phyloP scores from a whole-genome alignment of 1,140 invertebrate species.

The Heterodera schachtii region DNA sequence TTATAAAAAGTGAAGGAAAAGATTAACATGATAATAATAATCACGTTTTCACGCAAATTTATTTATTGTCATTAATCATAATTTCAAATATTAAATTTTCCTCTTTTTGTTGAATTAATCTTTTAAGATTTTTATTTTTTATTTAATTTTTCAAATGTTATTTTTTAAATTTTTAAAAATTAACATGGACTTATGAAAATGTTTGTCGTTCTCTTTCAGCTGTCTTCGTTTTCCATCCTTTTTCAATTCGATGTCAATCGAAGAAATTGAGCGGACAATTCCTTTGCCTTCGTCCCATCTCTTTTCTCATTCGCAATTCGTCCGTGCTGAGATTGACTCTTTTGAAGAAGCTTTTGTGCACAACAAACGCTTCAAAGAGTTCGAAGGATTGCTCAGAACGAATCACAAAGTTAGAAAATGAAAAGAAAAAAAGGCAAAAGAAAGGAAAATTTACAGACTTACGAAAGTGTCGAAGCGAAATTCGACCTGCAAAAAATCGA shows the following conservation, averaged over 20 bases:
- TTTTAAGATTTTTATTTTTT: too few relatives aligned
- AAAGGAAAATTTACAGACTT: slow-evolving; percentile 2
- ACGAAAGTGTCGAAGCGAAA: slow-evolving; percentile 22
- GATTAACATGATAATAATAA: too few relatives aligned
- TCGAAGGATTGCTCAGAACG: slow-evolving; percentile 30
- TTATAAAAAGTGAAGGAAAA: too few relatives aligned
- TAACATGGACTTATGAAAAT: too few relatives aligned
- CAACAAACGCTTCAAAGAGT: slow-evolving; percentile 31
- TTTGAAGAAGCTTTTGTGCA: slow-evolving; percentile 28
- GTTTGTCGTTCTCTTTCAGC: too few relatives aligned
- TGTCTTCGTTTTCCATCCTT: too few relatives aligned
- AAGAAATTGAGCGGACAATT: slow-evolving; percentile 26
- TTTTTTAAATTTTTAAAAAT: too few relatives aligned
- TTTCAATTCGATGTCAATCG: slow-evolving; percentile 12
- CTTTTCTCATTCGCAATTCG: slow-evolving; percentile 24
- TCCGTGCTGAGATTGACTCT: slow-evolving; percentile 16
- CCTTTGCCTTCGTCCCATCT: slow-evolving; percentile 15
- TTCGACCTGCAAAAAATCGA: slow-evolving; percentile 1
- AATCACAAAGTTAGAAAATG: slow-evolving; percentile 27
- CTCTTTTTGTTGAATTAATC: too few relatives aligned
- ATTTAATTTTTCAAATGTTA: too few relatives aligned
- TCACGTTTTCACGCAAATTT: too few relatives aligned
- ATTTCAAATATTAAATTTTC: too few relatives aligned
- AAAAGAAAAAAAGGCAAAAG: background rate
- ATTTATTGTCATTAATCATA: too few relatives aligned